Percentiles rank a stretch among this genome's conserved stretches.
These are phyloP conservation scores for Fistularia tabacaria DNA, from an alignment of 2,797 vertebrate genomes.

Conservation along the genomic window DNA sequence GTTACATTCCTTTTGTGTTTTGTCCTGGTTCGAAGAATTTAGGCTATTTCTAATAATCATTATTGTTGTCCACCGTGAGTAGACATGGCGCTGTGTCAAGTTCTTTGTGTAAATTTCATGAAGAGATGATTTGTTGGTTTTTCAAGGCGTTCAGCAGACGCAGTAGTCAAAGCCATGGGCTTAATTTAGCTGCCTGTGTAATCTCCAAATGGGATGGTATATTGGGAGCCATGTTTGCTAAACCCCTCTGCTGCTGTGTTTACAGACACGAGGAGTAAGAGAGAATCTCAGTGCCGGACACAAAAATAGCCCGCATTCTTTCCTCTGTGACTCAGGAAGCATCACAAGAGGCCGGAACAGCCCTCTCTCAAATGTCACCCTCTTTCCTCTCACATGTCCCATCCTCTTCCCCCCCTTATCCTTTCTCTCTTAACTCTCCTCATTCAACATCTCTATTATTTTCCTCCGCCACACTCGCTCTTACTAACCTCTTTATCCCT, in stretches of 20 bases:
- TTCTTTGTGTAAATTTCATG: constrained; percentile 17
- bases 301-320: constrained; percentile 77
- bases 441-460: constrained; percentile 18
- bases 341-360: constrained; percentile 61
- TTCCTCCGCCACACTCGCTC: constrained; percentile 9
- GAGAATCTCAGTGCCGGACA: constrained; percentile 61
- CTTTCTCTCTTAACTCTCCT: constrained; percentile 7
- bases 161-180: constrained; percentile 4
- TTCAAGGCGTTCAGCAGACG: constrained; percentile 21
- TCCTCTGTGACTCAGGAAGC: constrained; percentile 73
- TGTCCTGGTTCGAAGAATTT: no score
- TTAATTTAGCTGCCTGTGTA: constrained; percentile 50
- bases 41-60: no score
- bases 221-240: constrained; percentile 51
- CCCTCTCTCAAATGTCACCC: constrained; percentile 25
- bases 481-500: constrained; percentile 5
- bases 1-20: no score
- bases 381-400: constrained; percentile 19
- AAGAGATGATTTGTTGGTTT: constrained; percentile 30
- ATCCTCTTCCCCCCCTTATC: constrained; percentile 14
- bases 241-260: constrained; percentile 64
- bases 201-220: constrained; percentile 38
- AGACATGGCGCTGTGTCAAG: constrained; percentile 6
- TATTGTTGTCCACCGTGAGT: no score
- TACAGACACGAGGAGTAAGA: constrained; percentile 52